These are phyloP conservation scores for Cactoblastis cactorum DNA, from an alignment of 2,888 invertebrate species.

Conservation along the genomic window DNA sequence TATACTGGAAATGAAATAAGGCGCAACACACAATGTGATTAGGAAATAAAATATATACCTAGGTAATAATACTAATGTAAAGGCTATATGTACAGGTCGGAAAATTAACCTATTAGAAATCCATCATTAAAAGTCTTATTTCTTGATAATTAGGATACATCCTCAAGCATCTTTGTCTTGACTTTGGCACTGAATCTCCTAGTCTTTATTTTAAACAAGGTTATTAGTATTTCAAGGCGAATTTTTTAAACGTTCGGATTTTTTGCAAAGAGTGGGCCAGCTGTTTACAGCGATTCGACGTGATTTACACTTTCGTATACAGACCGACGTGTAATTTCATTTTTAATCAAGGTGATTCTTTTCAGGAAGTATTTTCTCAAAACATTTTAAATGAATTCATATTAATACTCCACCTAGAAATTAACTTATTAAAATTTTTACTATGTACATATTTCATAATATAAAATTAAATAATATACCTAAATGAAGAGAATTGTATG, in stretches of 20 bases:
- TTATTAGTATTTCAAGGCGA: conserved; percentile 42
- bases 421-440: too few species aligned
- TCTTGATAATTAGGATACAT: neutral
- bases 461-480: too few species aligned
- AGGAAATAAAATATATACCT: neutral
- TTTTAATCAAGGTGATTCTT: conserved; percentile 43
- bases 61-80: neutral
- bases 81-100: too few species aligned
- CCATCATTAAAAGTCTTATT: too few species aligned
- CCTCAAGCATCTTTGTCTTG: conserved; percentile 14
- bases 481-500: too few species aligned
- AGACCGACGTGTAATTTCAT: conserved; percentile 36
- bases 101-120: too few species aligned
- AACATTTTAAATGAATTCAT: neutral
- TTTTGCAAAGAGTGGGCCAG: conserved; percentile 53
- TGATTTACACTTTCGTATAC: conserved; percentile 51
- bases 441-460: too few species aligned
- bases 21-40: neutral
- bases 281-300: conserved; percentile 53
- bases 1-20: conserved; percentile 7
- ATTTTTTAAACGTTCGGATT: conserved; percentile 38
- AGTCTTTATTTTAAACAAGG: conserved; percentile 46
- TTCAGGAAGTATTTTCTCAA: conserved; percentile 30
- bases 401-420: too few species aligned
- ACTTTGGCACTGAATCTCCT: conserved; percentile 41